Percentiles rank a stretch among this genome's conserved stretches.
These are phyloP conservation scores for Phaonia tiefii DNA, from an alignment of 2,888 invertebrate genomes.

Conservation along the genomic window DNA sequence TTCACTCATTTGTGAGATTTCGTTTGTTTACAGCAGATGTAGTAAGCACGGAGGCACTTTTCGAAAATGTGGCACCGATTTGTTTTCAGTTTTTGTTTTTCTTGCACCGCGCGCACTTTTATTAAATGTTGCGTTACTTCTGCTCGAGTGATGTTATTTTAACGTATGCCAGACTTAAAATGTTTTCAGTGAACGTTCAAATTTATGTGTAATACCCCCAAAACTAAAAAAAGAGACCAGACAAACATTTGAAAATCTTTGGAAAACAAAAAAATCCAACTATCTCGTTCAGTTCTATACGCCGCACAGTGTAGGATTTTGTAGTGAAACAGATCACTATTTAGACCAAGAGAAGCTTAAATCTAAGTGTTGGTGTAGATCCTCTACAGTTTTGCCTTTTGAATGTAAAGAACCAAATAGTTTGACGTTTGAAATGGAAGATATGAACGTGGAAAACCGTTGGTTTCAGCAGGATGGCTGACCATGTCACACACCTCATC, in stretches of 20 bases:
- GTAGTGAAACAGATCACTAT: too few species aligned
- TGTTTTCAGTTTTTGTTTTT: background rate
- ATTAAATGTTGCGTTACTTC: constrained; percentile 63
- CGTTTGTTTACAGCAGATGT: constrained; percentile 42
- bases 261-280: too few species aligned
- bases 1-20: constrained; percentile 36
- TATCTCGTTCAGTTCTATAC: constrained; percentile 19
- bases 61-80: constrained; percentile 7
- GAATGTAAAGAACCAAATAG: too few species aligned
- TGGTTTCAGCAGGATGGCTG: too few species aligned
- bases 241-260: constrained; percentile 48
- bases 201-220: constrained; percentile 64
- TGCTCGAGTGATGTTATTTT: constrained; percentile 64
- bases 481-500: too few species aligned
- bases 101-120: constrained; percentile 34
- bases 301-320: constrained; percentile 10
- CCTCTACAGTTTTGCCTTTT: too few species aligned
- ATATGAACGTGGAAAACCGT: too few species aligned
- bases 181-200: constrained; percentile 66
- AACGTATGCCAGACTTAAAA: constrained; percentile 67
- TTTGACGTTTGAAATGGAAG: too few species aligned
- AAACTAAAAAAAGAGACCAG: constrained; percentile 30
- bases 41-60: background rate
- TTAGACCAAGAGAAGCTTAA: too few species aligned
- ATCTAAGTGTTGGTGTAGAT: too few species aligned